Base-by-base conservation (phyloP, 23 tunicate genomes). In the Diplosoma virens region DNA sequence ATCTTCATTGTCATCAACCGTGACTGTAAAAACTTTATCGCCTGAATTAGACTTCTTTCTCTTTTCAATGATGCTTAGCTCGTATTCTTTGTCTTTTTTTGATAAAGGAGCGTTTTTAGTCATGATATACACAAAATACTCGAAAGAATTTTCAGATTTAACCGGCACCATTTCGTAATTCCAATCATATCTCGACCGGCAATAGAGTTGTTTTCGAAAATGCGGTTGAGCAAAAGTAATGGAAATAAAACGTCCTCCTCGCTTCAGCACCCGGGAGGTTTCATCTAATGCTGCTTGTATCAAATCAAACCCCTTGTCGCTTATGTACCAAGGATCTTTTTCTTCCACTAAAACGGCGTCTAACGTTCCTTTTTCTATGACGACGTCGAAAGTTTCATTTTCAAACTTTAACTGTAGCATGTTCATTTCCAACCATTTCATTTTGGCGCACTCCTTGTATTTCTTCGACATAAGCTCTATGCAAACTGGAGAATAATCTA, bases 51-150 rank as follows among this genome's bases (percentile, higher is more conserved):
- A n/a, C n/a, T n/a, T n/a, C n/a, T n/a, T n/a, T 68, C 75, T 34
- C 37, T 21, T 36, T 5, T 37, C 3, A 5, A 21, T 9, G 37
- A 9, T 18, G 16, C 3, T 29, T 37, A 18, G 35, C 73, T 82
- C 86, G 20, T 25, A 72, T 28, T 72, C 29, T 32, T 59, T 37
- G 32, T 82, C 86, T 1, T 29, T 0, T 9, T 72, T 18, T 27
- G 86, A 82, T 11, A 82, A 56, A 32, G 33, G 7, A 28, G 58
- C 34, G n/a, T 73, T 73, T 60, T 82, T 82, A 27, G 29, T 41
- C 86, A 82, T 82, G 16, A 25, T 55, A 63, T 82, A 82, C 71
- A 82, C 45, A 47, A 82, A 82, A 45, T 72, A 82, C 34, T 82
- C 79, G 6, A 82, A 29, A 32, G 79, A 72, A 1, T 66, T 73